phyloP scores from a whole-genome alignment of 2,113 vertebrate genomes.

The Cyrtonyx montezumae region DNA sequence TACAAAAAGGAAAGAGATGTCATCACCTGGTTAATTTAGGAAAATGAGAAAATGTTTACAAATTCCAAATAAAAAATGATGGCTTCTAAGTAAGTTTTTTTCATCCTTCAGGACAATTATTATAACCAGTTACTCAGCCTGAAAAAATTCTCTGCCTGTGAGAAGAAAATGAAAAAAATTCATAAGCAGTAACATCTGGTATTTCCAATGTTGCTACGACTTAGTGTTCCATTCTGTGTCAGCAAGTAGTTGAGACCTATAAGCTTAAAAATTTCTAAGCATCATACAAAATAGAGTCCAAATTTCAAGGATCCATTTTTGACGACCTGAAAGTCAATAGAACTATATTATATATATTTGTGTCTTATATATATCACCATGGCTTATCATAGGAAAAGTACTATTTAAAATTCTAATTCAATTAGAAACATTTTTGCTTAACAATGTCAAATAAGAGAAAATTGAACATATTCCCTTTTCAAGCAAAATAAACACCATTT shows the following conservation, averaged over 20 bases:
- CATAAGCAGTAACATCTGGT: fast-evolving
- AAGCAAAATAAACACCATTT: background rate
- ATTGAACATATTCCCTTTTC: background rate
- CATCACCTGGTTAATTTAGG: background rate
- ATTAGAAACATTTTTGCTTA: background rate
- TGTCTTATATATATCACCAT: background rate
- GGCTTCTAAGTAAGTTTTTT: background rate
- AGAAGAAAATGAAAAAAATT: background rate
- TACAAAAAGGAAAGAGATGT: background rate
- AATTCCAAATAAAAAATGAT: background rate
- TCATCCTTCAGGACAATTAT: background rate
- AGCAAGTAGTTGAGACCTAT: background rate
- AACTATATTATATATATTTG: background rate
- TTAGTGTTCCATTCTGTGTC: background rate
- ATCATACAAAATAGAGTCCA: background rate
- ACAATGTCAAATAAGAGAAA: background rate
- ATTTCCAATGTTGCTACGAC: background rate
- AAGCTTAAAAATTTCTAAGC: background rate
- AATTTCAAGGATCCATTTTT: background rate
- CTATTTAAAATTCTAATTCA: background rate
- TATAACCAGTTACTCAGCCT: background rate
- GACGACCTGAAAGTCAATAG: background rate
- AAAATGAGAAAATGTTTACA: background rate
- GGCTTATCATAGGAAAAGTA: background rate
- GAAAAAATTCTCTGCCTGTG: background rate